Percentiles rank a stretch among this genome's conserved stretches.
Evolutionary conservation across 2,888 invertebrate genomes (phyloP).

Genomic region (Lithophane leautieri): DNA sequence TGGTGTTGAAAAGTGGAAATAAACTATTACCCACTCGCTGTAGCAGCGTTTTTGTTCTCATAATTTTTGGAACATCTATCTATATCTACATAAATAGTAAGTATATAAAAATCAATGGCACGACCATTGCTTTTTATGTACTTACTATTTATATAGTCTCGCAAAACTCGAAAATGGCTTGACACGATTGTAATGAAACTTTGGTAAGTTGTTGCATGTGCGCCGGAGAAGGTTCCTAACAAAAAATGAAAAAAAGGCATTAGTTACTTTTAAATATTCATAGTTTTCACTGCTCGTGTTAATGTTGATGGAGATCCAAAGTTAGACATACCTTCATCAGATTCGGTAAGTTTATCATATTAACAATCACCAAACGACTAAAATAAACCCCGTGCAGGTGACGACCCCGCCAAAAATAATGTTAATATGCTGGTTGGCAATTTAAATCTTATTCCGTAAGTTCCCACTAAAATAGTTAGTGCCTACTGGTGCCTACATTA

Average conservation of each 20-base stretch:
- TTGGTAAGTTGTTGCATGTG: too few species aligned
- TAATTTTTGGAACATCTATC: not conserved
- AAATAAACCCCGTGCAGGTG: not conserved
- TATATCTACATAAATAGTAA: too few species aligned
- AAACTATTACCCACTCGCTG: slow-evolving; percentile 44
- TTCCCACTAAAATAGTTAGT: slow-evolving; percentile 17
- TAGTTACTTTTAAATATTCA: not conserved
- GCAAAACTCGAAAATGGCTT: too few species aligned
- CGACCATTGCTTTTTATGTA: too few species aligned
- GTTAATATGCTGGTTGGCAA: not conserved
- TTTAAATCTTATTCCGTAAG: not conserved
- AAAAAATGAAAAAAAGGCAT: too few species aligned
- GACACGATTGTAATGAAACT: too few species aligned
- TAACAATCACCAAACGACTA: not conserved
- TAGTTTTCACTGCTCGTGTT: not conserved
- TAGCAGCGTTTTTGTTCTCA: slow-evolving; percentile 30
- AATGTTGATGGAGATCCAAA: not conserved
- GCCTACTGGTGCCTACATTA: not conserved
- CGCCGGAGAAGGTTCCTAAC: too few species aligned
- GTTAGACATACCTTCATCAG: not conserved
- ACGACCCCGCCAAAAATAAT: not conserved
- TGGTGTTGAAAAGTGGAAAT: slow-evolving; percentile 48
- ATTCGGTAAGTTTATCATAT: not conserved
- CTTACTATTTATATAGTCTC: too few species aligned
- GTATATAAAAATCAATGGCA: too few species aligned